Base-by-base conservation (phyloP, 2,113 vertebrate genomes). In the Campylomormyrus numenius region DNA sequence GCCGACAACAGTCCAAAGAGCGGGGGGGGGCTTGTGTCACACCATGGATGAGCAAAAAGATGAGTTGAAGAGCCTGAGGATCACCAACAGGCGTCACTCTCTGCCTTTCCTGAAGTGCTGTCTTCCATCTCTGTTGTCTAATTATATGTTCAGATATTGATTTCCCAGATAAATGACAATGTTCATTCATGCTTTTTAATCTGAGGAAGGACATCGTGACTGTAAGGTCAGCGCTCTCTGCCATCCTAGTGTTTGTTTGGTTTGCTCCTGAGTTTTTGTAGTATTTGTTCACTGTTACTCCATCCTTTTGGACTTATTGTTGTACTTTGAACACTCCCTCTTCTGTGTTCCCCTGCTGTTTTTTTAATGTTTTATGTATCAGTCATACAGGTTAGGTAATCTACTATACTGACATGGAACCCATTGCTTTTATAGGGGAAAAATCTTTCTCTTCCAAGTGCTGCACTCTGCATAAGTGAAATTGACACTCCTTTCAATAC, bases 311-410 rank as follows among this genome's bases (percentile, higher is more conserved):
- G 66, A 92, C 93, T 91, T 92, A 92, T 94, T 94, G 87, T 93
- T 93, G 46, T n/a, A 91, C 94, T 96, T 95, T 96, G 94, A 95
- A 95, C 88, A 2, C 77, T 91, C 92, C 88, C 85, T 94, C 92
- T 92, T 92, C 74, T 21, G 93, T 91, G 92, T 93, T 92, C 91
- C 92, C 94, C 93, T 77, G 93, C 94, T 95, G 94, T 90, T 94
- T 27, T 95, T 93, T 91, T 90, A 92, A 94, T 95, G 94, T 95
- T 96, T 96, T 94, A 96, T 95, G 93, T 93, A 94, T 95, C 93
- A 94, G 93, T 95, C 94, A 94, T 94, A 95, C 94, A 94, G 95
- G 95, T 95, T 92, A 93, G 94, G 87, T 93, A 94, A 88, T 66
- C 48, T 85, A 17, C 77, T 89, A 35, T 89, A 90, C 94, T 93